Base-by-base conservation (phyloP, 2,888 invertebrate genomes). In the Schrankia costaestrigalis region DNA sequence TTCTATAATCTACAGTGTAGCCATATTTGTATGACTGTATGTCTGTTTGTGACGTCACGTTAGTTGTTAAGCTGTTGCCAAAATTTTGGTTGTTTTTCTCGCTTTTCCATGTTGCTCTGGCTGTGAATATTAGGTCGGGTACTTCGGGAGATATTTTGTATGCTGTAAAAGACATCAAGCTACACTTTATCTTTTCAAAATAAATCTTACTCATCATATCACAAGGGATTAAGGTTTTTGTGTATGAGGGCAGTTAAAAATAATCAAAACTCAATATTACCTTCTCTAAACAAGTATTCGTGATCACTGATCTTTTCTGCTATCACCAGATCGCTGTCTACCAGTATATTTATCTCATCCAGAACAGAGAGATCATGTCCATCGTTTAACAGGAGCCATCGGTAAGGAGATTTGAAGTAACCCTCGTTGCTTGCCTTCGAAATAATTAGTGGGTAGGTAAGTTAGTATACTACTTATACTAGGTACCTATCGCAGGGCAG, bases 301-400 rank as follows among this genome's bases (percentile, higher is more conserved):
- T 63, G 46, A 0, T 69, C 56, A 4, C 44, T 46, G 0, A 47
- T 40, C 40, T 42, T 61, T 32, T 61, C 68, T 0, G 78, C 78
- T 2, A 90, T 9, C 0, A 85, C 82, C 1, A 90, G 78, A 26
- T 90, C 88, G 42, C 90, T 90, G 34, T 91, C 87, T 0, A 89
- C 65, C 17, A 89, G 53, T 22, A 87, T 64, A 17, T 70, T 65
- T 8, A 75, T 37, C 6, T 54, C 39, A 0, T 41, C 26, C 5
- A 58, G 23, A 1, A 21, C 17, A 3, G 21, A 22, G 3, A 27
- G 12, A 1, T 38, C 41, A 5, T 40, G 37, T 0, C 55, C 47
- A 8, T 64, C 35, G 28, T 62, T 59, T 5, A 84, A 37, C 1
- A 86, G 35, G 2, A 90, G 43, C 90, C 90, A 90, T 31, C 86